Evolutionary conservation across 2,113 vertebrate species (phyloP).

Genomic region (Elaphurus davidianus): DNA sequence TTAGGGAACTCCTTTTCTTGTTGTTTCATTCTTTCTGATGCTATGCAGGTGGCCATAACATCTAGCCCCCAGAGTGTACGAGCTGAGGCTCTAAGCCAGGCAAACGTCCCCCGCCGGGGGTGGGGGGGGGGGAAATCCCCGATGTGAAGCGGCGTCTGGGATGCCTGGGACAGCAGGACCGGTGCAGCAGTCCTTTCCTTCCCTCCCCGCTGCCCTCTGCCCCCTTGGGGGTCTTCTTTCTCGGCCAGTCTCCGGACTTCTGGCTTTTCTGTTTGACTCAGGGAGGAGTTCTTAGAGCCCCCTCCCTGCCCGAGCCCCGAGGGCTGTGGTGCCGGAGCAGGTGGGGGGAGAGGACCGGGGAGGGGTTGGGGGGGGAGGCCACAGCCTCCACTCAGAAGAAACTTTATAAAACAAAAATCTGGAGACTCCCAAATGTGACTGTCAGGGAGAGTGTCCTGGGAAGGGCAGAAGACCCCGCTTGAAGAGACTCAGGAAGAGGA

Average conservation of each 20-base stretch:
- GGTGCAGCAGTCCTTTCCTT: constrained; percentile 33
- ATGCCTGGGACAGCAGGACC: constrained; percentile 46
- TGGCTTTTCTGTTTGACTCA: constrained; percentile 70
- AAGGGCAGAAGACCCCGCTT: constrained; percentile 59
- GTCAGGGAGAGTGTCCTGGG: constrained; percentile 49
- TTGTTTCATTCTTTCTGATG: not conserved
- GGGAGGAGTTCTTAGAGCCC: constrained; percentile 56
- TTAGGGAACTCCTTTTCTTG: not conserved
- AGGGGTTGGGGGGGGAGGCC: constrained; percentile 47
- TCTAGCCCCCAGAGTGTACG: constrained; percentile 62
- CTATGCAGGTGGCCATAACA: constrained; percentile 61
- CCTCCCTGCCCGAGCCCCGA: constrained; percentile 68
- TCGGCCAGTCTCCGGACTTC: constrained; percentile 39
- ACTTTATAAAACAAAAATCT: constrained; percentile 45
- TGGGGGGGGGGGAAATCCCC: constrained; percentile 43
- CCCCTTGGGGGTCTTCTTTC: constrained; percentile 50
- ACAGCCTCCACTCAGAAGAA: constrained; percentile 60
- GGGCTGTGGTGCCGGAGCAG: constrained; percentile 61
- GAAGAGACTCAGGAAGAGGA: constrained; percentile 69
- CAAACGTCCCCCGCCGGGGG: constrained; percentile 54
- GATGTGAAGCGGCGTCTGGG: constrained; percentile 59
- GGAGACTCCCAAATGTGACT: constrained; percentile 20
- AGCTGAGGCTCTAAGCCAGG: constrained; percentile 3
- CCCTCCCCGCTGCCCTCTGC: not conserved
- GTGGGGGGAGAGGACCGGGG: no score